Base-by-base conservation (phyloP, 2,888 invertebrate genomes). In the Hypselothyrea guttata region DNA sequence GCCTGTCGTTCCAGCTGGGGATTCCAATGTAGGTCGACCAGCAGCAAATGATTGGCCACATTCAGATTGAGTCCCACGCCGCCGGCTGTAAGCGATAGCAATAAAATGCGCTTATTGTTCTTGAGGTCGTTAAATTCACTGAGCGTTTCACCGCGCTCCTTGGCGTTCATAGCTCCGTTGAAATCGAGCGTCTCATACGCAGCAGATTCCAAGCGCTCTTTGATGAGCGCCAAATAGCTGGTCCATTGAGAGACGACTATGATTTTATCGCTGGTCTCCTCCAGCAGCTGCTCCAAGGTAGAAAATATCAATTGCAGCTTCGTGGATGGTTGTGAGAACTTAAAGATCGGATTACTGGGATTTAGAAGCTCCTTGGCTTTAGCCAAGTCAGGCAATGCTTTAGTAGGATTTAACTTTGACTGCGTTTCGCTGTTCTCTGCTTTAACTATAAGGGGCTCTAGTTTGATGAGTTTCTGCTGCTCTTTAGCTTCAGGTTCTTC, bases 211-310 rank as follows among this genome's bases (percentile, higher is more conserved):
- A 54, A 48, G 8, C 38, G 38, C n/a, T 33, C 8, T 16, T 54
- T 54, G 9, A 54, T 40, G 0, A 54, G 13, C 12, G 1, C 8
- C 12, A 54, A 18, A 81, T 96, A 93, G 1, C 93, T 92, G 0
- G 96, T 94, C 98, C 98, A 99, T 87, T 98, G 98, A 0, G 98
- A 98, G 1, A 98, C 96, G 2, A 98, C 92, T n/a, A 96, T 93
- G 0, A 94, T 92, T 88, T 96, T 54, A 7, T 54, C 54, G 27
- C 2, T 34, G 11, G 54, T 54, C 9, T 54, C 40, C 4, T 28
- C n/a, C 2, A 54, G 38, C 40, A 54, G 12, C 8, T 40, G 7
- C n/a, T 54, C 5, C 7, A 54, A 13, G 1, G 15, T 47, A 1
- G 2, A 9, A 27, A 54, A 34, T 40, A 54, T 13, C 16, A 54